Evolutionary conservation across 1,140 invertebrate genomes (phyloP).

Genomic region (Sinonovacula constricta): DNA sequence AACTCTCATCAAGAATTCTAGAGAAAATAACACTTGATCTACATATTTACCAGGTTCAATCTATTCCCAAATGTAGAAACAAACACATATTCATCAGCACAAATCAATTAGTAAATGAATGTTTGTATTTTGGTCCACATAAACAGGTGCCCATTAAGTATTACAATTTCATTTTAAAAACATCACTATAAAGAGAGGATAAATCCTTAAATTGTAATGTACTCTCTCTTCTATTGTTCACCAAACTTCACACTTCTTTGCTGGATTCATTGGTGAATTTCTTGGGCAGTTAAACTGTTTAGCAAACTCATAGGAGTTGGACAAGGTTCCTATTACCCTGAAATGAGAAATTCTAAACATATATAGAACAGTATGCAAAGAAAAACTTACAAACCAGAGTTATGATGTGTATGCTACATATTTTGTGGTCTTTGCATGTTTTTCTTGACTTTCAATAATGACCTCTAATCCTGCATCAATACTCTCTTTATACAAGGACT

Average conservation of each 20-base stretch:
- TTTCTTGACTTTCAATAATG: not conserved
- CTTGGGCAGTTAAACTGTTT: constrained; percentile 87
- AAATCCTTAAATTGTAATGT: too few relatives aligned
- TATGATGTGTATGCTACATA: not conserved
- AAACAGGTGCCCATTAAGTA: too few relatives aligned
- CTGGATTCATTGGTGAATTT: constrained; percentile 90
- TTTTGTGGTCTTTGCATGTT: not conserved
- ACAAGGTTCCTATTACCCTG: constrained; percentile 89
- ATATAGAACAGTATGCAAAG: not conserved
- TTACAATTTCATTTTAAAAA: too few relatives aligned
- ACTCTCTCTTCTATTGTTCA: too few relatives aligned
- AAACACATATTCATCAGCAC: too few relatives aligned
- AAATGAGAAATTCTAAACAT: constrained; percentile 77
- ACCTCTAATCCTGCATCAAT: not conserved
- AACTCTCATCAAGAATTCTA: too few relatives aligned
- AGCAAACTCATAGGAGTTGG: constrained; percentile 92
- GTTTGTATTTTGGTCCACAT: too few relatives aligned
- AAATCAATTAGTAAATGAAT: too few relatives aligned
- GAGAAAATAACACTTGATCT: too few relatives aligned
- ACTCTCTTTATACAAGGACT: not conserved
- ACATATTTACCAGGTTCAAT: too few relatives aligned
- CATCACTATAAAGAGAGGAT: too few relatives aligned
- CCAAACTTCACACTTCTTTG: constrained; percentile 91
- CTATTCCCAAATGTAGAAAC: too few relatives aligned
- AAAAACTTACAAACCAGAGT: not conserved